These are phyloP conservation scores for Caenorhabditis elegans DNA, from an alignment of 1,140 invertebrate genomes.

Conservation along the genomic window WBcel235 BX284604.4:11600001-11600500, in stretches of 20 bases:
- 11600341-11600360: no score
- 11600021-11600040: background rate
- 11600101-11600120: background rate
- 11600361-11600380: no score
- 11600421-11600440: background rate
- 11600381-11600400: no score
- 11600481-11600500: background rate
- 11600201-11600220: background rate
- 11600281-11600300: background rate
- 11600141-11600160: background rate
- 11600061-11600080: background rate
- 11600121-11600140: background rate
- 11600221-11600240: background rate
- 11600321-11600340: no score
- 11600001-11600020: background rate
- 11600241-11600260: background rate
- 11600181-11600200: background rate
- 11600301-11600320: background rate
- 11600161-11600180: background rate
- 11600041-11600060: background rate
- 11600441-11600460: background rate
- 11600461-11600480: background rate
- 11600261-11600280: background rate
- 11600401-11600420: background rate
- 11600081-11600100: background rate